These are phyloP conservation scores for Aspidiotus rigidus DNA, from an alignment of 2,888 invertebrate genomes.

Conservation along the genomic window DNA sequence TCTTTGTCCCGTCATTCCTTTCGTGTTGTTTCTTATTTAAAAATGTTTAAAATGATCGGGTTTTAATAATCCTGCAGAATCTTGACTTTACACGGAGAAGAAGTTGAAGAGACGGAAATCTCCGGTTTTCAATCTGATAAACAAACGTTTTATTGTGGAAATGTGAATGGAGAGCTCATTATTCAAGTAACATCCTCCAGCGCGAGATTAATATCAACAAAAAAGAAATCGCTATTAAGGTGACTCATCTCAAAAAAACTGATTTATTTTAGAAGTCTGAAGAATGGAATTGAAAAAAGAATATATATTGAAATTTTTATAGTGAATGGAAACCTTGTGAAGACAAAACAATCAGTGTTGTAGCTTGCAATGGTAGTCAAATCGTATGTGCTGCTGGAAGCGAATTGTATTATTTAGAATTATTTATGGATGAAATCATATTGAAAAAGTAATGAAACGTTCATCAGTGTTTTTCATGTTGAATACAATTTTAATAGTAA, in stretches of 20 bases:
- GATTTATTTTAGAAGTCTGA: background rate
- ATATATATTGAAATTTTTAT: slow-evolving; percentile 26
- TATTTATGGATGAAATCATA: slow-evolving; percentile 55
- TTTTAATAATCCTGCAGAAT: slow-evolving; percentile 50
- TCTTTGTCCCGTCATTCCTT: background rate
- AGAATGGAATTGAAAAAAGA: background rate
- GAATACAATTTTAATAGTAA: slow-evolving; percentile 25
- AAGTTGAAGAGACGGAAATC: slow-evolving; percentile 94
- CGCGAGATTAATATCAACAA: slow-evolving; percentile 60
- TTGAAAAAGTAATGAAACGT: slow-evolving; percentile 48
- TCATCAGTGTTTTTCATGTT: background rate
- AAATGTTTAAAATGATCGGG: background rate
- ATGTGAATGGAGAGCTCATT: slow-evolving; percentile 74
- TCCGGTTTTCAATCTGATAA: slow-evolving; percentile 82
- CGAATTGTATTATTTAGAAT: slow-evolving; percentile 71
- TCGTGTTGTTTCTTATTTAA: background rate
- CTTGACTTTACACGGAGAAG: slow-evolving; percentile 81
- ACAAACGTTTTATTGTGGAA: slow-evolving; percentile 90
- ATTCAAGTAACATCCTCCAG: slow-evolving; percentile 65
- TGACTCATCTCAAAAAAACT: background rate
- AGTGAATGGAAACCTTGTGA: slow-evolving; percentile 62
- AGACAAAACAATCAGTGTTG: slow-evolving; percentile 71
- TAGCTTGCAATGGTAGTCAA: slow-evolving; percentile 67
- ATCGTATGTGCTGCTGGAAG: slow-evolving; percentile 79
- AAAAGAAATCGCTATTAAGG: slow-evolving; percentile 54